Percentiles rank a stretch among this genome's conserved stretches.
Conservation (phyloP, 2,113 vertebrate species). For the Scomber colias region DNA sequence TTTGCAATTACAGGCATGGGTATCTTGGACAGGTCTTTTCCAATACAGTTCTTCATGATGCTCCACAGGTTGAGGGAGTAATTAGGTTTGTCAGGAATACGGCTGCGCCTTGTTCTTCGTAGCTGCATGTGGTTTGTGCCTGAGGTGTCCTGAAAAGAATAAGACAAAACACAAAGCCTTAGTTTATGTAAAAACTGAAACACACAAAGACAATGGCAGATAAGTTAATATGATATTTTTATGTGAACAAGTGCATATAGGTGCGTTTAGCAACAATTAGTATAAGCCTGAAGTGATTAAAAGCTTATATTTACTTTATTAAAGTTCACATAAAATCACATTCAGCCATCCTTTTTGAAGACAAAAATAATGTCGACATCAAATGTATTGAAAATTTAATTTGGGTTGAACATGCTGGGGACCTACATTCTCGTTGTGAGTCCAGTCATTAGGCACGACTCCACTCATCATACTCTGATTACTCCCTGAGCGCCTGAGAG, state of each 20-base stretch:
- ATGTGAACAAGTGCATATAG: neutral
- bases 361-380: too few relatives aligned
- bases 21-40: slow-evolving; percentile 96
- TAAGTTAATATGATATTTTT: neutral
- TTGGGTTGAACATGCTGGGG: neutral
- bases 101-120: slow-evolving; percentile 75
- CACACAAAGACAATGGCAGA: neutral
- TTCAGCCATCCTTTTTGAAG: too few relatives aligned
- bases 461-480: slow-evolving; percentile 89
- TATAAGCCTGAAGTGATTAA: neutral
- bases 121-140: slow-evolving; percentile 79
- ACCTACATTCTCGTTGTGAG: slow-evolving; percentile 89
- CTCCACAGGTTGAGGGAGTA: slow-evolving; percentile 86
- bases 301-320: neutral
- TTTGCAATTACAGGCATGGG: slow-evolving; percentile 91
- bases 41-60: slow-evolving; percentile 92
- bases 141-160: slow-evolving; percentile 70
- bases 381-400: too few relatives aligned
- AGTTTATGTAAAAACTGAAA: too few relatives aligned
- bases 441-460: slow-evolving; percentile 90
- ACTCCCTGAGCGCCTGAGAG: slow-evolving; percentile 87
- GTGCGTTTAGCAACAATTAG: neutral
- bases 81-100: slow-evolving; percentile 85
- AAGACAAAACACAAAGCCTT: neutral
- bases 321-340: neutral